A percentile compares a stretch with the other conserved stretches of the same genome.
phyloP scores from a whole-genome alignment of 2,113 vertebrate species.

The Rhadina sibilatrix region DNA sequence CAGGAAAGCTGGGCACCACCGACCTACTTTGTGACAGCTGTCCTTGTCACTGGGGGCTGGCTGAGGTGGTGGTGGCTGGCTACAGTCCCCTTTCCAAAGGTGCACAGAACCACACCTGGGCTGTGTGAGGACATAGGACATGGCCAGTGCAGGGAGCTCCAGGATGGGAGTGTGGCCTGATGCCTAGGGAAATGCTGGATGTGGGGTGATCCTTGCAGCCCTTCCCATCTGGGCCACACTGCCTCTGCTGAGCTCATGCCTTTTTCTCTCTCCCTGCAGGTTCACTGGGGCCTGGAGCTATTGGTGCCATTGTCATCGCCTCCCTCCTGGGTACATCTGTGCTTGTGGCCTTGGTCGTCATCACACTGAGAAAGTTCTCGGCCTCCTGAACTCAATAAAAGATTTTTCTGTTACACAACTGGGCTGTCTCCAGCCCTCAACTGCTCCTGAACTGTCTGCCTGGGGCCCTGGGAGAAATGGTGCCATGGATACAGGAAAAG shows the following conservation, averaged over 20 bases:
- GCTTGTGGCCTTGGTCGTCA: slow-evolving; percentile 89
- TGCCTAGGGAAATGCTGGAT: rapidly evolving
- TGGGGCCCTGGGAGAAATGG: background rate
- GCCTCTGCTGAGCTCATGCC: background rate
- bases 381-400: slow-evolving; percentile 83
- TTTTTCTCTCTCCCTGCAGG: slow-evolving; percentile 68
- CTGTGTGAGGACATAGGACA: rapidly evolving
- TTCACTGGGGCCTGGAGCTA: slow-evolving; percentile 89
- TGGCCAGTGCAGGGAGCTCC: background rate
- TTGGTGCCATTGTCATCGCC: slow-evolving; percentile 94
- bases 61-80: background rate
- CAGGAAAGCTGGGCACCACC: background rate
- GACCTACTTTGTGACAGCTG: background rate
- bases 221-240: rapidly evolving
- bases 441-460: background rate
- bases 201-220: background rate
- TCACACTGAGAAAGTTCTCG: slow-evolving; percentile 91
- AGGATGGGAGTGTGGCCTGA: rapidly evolving
- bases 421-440: background rate
- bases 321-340: slow-evolving; percentile 93
- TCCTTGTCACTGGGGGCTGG: background rate
- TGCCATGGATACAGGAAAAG: rapidly evolving
- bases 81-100: background rate
- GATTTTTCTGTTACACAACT: background rate
- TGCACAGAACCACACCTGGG: no score